Conservation (phyloP, 37 sponge, comb jelly and placozoan species). For the Chondrilla cf. caribensis region DNA sequence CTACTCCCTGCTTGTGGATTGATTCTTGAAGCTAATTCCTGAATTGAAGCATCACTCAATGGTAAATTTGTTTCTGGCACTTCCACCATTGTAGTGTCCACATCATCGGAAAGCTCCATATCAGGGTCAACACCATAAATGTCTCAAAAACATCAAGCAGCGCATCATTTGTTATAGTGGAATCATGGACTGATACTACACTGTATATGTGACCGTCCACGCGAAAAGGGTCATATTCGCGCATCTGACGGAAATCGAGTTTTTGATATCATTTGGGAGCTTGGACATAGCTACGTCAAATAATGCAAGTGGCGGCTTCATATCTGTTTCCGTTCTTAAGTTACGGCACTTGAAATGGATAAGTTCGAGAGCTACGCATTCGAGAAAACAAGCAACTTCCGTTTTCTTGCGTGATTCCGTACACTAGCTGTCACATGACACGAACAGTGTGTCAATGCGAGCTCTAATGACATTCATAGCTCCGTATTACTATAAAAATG, state of each 20-base stretch:
- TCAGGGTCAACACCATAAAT: conserved; percentile 9
- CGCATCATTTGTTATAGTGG: neutral
- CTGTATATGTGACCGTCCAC: neutral
- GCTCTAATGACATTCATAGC: too few species aligned
- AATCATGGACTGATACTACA: neutral
- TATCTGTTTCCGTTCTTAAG: conserved; percentile 7
- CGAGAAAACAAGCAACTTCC: too few species aligned
- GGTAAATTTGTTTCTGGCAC: neutral
- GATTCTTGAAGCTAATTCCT: neutral
- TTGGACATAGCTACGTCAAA: neutral
- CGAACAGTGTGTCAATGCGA: too few species aligned
- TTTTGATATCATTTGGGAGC: too few species aligned
- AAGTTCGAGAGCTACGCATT: too few species aligned
- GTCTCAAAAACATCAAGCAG: neutral
- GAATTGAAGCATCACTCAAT: neutral
- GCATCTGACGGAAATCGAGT: neutral
- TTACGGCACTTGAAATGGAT: conserved; percentile 4
- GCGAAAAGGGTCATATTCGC: neutral
- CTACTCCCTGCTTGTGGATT: neutral
- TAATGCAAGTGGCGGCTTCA: neutral
- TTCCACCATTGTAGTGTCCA: neutral
- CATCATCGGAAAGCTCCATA: neutral
- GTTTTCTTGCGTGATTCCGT: too few species aligned
- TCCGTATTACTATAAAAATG: too few species aligned
- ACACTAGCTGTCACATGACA: too few species aligned